Conservation (phyloP, 2,113 vertebrate species). For the Hylia prasina region DNA sequence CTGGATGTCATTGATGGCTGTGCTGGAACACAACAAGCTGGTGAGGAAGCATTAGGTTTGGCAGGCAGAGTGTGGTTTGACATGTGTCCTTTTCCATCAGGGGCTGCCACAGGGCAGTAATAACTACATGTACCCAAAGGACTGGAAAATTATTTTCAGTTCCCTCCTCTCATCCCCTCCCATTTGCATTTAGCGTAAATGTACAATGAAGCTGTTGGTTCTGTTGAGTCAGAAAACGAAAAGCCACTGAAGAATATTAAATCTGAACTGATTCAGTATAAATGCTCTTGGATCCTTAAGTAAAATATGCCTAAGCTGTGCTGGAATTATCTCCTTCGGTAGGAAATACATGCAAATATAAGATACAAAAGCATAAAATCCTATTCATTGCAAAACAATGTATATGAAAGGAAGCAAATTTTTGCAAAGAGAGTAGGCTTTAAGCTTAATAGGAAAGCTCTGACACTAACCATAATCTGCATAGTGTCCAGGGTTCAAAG, state of each 20-base stretch:
- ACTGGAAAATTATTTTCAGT: neutral
- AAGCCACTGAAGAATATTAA: neutral
- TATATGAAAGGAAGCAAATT: neutral
- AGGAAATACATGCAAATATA: neutral
- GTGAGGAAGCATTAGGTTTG: neutral
- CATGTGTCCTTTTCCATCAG: neutral
- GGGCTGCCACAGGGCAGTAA: slow-evolving; percentile 26
- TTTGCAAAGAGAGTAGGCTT: neutral
- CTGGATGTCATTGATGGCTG: neutral
- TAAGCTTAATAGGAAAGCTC: neutral
- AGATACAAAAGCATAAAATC: neutral
- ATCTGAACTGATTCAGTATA: neutral
- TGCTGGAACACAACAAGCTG: neutral
- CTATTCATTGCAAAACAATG: neutral
- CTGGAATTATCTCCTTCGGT: neutral
- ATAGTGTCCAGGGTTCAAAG: neutral
- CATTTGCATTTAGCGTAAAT: neutral
- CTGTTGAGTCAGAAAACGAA: neutral
- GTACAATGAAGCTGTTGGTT: neutral
- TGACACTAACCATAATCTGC: neutral
- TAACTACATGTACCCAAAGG: neutral
- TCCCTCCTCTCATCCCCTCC: accelerated
- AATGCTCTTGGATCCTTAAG: neutral
- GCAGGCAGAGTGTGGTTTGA: neutral
- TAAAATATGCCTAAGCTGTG: neutral